Conservation (phyloP, 2,113 vertebrate species). For the Tachysurus vachellii region DNA sequence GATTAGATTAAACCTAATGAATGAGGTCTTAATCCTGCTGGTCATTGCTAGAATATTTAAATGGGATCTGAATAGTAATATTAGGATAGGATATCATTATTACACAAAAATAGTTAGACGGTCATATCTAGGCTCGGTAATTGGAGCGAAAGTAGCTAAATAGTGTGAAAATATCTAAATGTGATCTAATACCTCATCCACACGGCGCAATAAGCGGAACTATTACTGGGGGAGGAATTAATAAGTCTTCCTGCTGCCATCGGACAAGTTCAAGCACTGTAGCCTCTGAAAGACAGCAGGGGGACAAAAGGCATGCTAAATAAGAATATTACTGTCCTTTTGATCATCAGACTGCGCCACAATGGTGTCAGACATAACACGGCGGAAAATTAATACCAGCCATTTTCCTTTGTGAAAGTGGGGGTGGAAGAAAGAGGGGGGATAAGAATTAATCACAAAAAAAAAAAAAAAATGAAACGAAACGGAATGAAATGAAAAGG, state of each 20-base stretch:
- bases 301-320: constrained; percentile 58
- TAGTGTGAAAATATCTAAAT: constrained; percentile 34
- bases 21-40: background rate
- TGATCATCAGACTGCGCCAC: constrained; percentile 49
- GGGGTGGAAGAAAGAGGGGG: background rate
- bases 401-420: constrained; percentile 44
- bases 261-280: constrained; percentile 61
- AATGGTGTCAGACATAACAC: constrained; percentile 52
- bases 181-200: constrained; percentile 29
- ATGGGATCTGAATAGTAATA: background rate
- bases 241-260: constrained; percentile 54
- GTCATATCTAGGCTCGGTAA: background rate
- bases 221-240: constrained; percentile 54
- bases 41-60: too few relatives aligned
- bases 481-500: constrained; percentile 39
- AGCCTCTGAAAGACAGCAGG: constrained; percentile 57
- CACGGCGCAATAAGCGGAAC: constrained; percentile 37
- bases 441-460: background rate
- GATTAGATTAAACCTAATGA: background rate
- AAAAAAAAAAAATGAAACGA: constrained; percentile 4
- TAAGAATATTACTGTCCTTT: constrained; percentile 44
- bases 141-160: constrained; percentile 54
- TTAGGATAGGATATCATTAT: constrained; percentile 14
- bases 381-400: constrained; percentile 52
- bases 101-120: background rate